These are phyloP conservation scores for Verasper variegatus DNA, from an alignment of 2,113 vertebrate genomes.

Conservation along the genomic window DNA sequence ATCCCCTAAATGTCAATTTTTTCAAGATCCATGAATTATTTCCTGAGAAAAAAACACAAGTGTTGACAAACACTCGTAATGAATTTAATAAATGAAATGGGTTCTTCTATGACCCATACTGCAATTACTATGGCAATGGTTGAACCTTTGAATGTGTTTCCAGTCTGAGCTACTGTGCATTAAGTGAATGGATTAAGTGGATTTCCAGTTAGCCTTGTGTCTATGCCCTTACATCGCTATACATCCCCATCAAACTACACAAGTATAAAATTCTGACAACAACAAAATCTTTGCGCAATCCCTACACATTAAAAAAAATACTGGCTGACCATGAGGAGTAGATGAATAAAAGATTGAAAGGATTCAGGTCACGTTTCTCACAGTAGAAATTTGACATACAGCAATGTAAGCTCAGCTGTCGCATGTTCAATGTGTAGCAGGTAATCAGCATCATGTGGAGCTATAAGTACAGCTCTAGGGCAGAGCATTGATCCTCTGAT, in stretches of 20 bases:
- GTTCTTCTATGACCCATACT: too few species aligned
- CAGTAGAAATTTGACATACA: background rate
- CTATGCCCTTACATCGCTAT: too few species aligned
- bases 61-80: too few species aligned
- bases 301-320: background rate
- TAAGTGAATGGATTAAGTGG: background rate
- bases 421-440: slow-evolving; percentile 13
- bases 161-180: too few species aligned
- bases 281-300: background rate
- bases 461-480: slow-evolving; percentile 2
- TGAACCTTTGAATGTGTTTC: too few species aligned
- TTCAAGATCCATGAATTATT: too few species aligned
- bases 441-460: background rate
- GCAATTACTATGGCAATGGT: too few species aligned
- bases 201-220: background rate
- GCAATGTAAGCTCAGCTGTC: background rate
- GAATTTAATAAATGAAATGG: too few species aligned
- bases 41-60: too few species aligned
- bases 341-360: background rate
- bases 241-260: too few species aligned
- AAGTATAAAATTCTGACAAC: background rate
- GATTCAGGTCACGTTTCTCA: slow-evolving; percentile 5
- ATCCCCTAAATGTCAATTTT: too few species aligned
- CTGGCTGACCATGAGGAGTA: background rate
- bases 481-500: slow-evolving; percentile 13